Base-by-base conservation (phyloP, 37 sponge, comb jelly and placozoan species). In the Petrosia ficiformis region DNA sequence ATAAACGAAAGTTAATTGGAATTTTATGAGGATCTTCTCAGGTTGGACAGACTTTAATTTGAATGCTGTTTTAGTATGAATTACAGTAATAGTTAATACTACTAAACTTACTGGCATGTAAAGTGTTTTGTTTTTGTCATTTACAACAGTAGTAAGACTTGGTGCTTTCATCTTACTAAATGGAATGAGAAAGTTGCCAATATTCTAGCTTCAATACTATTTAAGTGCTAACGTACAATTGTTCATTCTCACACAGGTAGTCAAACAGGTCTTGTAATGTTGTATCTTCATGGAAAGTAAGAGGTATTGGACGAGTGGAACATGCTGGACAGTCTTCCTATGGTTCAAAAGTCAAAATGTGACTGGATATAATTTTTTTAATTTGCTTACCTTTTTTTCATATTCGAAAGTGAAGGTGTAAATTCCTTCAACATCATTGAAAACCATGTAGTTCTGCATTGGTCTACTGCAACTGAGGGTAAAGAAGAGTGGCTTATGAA, bases 361-460 rank as follows among this genome's bases (percentile, higher is more conserved):
- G 19, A 3, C 63, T 72, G 29, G n/a, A 29, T 19, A 19, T 19
- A 48, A 48, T 19, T 19, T 16, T 19, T n/a, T n/a, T n/a, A n/a
- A n/a, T n/a, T n/a, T n/a, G n/a, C n/a, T n/a, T 59, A 83, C 89
- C 84, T 87, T 92, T 76, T 71, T 89, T 74, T 98, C 99, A 37
- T 83, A 82, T 66, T 86, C 83, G 74, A 87, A 95, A 29, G 86
- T 73, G 75, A 72, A 95, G 10, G 91, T 92, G 81, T 98, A 98
- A 25, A 98, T 81, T n/a, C 96, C 96, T 36, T 95, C 93, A 11
- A 81, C 80, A 52, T 98, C 94, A 68, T 98, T 98, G 75, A 95
- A 92, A 66, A 95, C 79, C 93, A 98, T 87, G 80, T 95, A 98
- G 80, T 98, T 98, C 58, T 92, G 81, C 63, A 98, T 81, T 44